Conservation (phyloP, 1,140 invertebrate genomes). For the Rhagoletis pomonella region DNA sequence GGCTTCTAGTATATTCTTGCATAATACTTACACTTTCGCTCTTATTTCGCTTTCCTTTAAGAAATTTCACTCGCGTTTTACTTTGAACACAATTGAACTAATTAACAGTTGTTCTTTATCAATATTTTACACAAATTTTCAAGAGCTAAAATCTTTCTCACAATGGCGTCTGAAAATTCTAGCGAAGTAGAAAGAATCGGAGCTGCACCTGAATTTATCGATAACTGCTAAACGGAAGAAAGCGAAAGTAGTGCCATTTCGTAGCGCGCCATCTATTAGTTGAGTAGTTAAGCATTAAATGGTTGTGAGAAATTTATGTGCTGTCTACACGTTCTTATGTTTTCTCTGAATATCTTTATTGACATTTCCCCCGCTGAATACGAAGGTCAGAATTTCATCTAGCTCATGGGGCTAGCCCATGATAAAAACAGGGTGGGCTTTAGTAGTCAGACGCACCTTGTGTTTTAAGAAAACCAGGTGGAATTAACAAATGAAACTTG, state of each 20-base stretch:
- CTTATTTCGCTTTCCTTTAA: neutral
- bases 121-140: neutral
- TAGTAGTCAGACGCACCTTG: too few relatives aligned
- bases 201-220: conserved; percentile 22
- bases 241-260: neutral
- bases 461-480: too few relatives aligned
- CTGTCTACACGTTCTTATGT: too few relatives aligned
- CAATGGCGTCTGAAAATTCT: conserved; percentile 35
- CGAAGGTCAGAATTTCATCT: too few relatives aligned
- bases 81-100: neutral
- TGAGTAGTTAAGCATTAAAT: neutral
- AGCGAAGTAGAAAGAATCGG: neutral
- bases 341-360: too few relatives aligned
- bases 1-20: neutral
- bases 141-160: neutral
- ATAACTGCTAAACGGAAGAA: neutral
- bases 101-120: neutral
- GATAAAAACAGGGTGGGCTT: too few relatives aligned
- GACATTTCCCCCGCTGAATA: too few relatives aligned
- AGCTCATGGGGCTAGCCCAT: too few relatives aligned
- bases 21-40: neutral
- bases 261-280: neutral
- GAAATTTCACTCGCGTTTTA: neutral
- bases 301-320: too few relatives aligned
- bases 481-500: too few relatives aligned